These are phyloP conservation scores for Phoxinus phoxinus DNA, from an alignment of 2,113 vertebrate species.

Conservation along the genomic window DNA sequence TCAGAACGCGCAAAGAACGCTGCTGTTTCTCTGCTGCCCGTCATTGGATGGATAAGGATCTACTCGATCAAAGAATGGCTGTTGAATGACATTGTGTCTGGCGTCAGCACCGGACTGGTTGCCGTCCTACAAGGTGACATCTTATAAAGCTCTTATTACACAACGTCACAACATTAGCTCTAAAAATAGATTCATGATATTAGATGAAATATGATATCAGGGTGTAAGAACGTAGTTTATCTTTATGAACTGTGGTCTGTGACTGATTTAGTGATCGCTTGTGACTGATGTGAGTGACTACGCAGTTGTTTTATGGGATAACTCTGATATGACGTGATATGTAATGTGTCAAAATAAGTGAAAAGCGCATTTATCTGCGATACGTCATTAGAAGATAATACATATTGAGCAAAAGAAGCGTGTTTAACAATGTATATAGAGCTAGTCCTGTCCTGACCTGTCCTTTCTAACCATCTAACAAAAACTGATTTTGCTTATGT, in stretches of 20 bases:
- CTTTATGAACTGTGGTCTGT: background rate
- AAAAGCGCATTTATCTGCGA: background rate
- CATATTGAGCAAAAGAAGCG: background rate
- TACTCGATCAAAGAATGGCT: conserved; percentile 90
- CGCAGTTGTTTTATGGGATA: background rate
- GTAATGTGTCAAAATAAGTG: background rate
- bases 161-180: background rate
- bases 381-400: background rate
- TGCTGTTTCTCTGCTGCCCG: conserved; percentile 80
- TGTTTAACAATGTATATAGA: background rate
- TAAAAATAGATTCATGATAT: background rate
- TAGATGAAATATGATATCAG: conserved; percentile 3
- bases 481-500: background rate
- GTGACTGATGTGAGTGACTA: background rate
- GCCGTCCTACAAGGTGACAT: conserved; percentile 91
- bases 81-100: conserved; percentile 88
- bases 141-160: background rate
- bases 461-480: background rate
- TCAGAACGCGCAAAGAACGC: conserved; percentile 79
- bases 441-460: background rate
- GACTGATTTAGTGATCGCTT: background rate
- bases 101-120: conserved; percentile 93
- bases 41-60: conserved; percentile 84
- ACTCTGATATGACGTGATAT: background rate
- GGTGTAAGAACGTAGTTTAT: background rate